Percentiles rank a stretch among this genome's conserved stretches.
Evolutionary conservation across 2,797 vertebrate species (phyloP).

Genomic region (Oceanodroma leucorhoa): DNA sequence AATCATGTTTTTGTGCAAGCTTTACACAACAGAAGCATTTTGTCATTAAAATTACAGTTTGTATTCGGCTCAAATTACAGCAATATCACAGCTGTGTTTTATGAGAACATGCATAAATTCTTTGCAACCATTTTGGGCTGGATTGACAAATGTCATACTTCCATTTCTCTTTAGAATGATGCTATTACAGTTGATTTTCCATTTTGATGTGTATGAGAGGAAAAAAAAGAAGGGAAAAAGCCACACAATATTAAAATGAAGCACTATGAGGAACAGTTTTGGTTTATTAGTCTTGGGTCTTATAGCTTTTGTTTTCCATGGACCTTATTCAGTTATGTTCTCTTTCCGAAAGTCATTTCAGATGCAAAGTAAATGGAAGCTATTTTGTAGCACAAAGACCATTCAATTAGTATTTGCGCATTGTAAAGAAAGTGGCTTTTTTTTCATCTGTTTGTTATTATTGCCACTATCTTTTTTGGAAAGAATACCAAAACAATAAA

Average conservation of each 20-base stretch:
- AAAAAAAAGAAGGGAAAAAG: background rate
- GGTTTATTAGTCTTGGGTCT: background rate
- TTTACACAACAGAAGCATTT: slow-evolving; percentile 44
- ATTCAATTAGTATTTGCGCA: background rate
- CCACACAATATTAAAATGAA: background rate
- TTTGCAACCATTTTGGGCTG: background rate
- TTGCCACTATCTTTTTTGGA: background rate
- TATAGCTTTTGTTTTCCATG: slow-evolving; percentile 8
- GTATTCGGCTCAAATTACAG: slow-evolving; percentile 35
- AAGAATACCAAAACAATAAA: background rate
- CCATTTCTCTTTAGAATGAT: slow-evolving; percentile 19
- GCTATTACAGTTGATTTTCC: slow-evolving; percentile 10
- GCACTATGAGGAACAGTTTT: background rate
- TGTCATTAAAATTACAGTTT: slow-evolving; percentile 55
- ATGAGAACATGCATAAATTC: slow-evolving; percentile 6
- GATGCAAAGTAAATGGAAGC: background rate
- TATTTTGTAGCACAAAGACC: background rate
- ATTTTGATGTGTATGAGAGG: background rate
- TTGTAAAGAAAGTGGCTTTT: background rate
- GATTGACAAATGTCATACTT: slow-evolving; percentile 26
- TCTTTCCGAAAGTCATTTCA: slow-evolving; percentile 4
- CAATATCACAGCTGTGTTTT: slow-evolving; percentile 42
- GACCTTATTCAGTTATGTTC: background rate
- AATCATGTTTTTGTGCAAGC: slow-evolving; percentile 53
- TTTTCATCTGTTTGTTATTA: slow-evolving; percentile 8